phyloP scores from a whole-genome alignment of 64 coral and sea anemone species.

The Platygyra sinensis region DNA sequence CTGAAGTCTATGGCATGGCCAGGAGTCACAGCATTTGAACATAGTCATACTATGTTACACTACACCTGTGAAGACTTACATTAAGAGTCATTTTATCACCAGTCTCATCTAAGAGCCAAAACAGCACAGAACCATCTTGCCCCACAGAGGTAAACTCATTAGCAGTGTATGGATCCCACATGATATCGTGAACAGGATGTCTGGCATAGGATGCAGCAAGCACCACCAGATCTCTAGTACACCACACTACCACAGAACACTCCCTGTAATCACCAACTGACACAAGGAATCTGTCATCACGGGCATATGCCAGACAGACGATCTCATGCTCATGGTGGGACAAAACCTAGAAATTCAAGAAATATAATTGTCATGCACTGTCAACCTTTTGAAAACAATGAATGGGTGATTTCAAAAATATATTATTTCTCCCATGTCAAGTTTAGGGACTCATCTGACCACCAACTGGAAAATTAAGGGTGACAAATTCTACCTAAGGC shows the following conservation, averaged over 20 bases:
- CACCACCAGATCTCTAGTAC: constrained; percentile 69
- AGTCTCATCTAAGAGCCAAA: constrained; percentile 97
- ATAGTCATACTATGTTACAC: too few relatives aligned
- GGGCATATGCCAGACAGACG: constrained; percentile 84
- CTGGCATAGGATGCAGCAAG: constrained; percentile 85
- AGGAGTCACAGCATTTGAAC: too few relatives aligned
- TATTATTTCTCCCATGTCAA: too few relatives aligned
- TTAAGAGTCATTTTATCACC: constrained; percentile 69
- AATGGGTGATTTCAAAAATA: too few relatives aligned
- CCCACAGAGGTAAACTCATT: constrained; percentile 96
- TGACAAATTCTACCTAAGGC: too few relatives aligned
- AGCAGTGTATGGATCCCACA: constrained; percentile 90
- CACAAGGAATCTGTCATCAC: constrained; percentile 94
- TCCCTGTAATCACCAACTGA: constrained; percentile 97
- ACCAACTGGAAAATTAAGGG: too few relatives aligned
- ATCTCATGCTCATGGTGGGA: constrained; percentile 86
- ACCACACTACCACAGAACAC: constrained; percentile 95
- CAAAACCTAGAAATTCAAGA: constrained; percentile 56
- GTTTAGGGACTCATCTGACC: too few relatives aligned
- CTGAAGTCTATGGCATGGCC: too few relatives aligned
- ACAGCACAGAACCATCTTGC: constrained; percentile 78
- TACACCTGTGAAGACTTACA: constrained; percentile 54
- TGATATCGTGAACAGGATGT: constrained; percentile 79
- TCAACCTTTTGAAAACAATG: background rate
- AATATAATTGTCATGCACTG: background rate